A percentile compares a stretch with the other conserved stretches of the same genome.
These are phyloP conservation scores for Alcis repandata DNA, from an alignment of 2,888 invertebrate species.

Conservation along the genomic window DNA sequence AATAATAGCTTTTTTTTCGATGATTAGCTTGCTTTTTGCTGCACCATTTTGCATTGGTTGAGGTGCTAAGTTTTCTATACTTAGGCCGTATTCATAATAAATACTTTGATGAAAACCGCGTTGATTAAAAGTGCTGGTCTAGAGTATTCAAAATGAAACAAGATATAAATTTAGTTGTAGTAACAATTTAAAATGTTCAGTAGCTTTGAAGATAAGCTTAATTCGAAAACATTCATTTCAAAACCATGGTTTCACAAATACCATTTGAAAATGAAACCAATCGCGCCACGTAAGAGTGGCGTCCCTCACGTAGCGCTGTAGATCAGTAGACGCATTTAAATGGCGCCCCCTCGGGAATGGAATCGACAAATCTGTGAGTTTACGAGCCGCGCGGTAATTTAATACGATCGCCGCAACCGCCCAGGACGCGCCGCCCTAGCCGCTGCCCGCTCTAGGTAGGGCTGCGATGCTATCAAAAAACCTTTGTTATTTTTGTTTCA, in stretches of 20 bases:
- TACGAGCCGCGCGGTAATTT: slow-evolving; percentile 32
- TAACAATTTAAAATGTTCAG: too few species aligned
- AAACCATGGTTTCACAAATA: background rate
- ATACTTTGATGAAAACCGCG: too few species aligned
- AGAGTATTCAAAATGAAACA: too few species aligned
- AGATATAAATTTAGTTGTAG: too few species aligned
- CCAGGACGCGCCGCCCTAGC: slow-evolving; percentile 4
- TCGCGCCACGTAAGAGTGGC: background rate
- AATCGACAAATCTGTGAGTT: slow-evolving; percentile 32
- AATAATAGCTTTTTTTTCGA: too few species aligned
- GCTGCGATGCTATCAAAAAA: background rate
- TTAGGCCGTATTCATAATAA: too few species aligned
- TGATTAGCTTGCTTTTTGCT: too few species aligned
- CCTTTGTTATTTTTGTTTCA: background rate
- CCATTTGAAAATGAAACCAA: background rate
- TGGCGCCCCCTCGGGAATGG: slow-evolving; percentile 19
- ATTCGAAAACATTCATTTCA: background rate
- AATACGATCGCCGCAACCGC: slow-evolving; percentile 23
- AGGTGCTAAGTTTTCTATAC: too few species aligned
- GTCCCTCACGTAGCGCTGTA: background rate
- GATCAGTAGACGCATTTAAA: slow-evolving; percentile 33
- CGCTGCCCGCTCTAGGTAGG: slow-evolving; percentile 16
- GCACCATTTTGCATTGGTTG: too few species aligned
- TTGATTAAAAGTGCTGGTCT: too few species aligned
- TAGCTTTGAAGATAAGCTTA: background rate